Percentiles rank a stretch among this genome's conserved stretches.
phyloP scores from a whole-genome alignment of 2,888 invertebrate genomes.

The Chrysolina haemoptera region DNA sequence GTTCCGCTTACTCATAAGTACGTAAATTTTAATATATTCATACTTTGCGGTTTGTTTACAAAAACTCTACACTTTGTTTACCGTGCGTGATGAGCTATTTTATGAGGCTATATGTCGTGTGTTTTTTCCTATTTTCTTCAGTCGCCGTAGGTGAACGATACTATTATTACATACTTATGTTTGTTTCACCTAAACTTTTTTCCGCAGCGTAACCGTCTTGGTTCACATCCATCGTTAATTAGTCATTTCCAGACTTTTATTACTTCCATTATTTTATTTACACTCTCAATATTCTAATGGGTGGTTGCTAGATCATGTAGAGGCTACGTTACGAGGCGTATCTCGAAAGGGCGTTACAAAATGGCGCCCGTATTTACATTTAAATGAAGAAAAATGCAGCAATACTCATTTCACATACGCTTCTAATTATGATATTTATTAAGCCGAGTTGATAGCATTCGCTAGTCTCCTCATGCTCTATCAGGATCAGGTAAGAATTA shows the following conservation, averaged over 20 bases:
- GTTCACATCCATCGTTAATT: slow-evolving; percentile 3
- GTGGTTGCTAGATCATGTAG: slow-evolving; percentile 57
- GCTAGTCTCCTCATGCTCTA: slow-evolving; percentile 1
- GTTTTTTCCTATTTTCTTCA: no score
- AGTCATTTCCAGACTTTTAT: slow-evolving; percentile 1
- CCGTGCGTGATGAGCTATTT: no score
- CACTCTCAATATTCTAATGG: slow-evolving; percentile 20
- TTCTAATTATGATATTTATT: slow-evolving; percentile 48
- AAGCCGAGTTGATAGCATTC: slow-evolving; percentile 24
- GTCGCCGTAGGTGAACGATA: no score
- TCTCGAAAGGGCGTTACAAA: slow-evolving; percentile 63
- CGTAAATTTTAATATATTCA: no score
- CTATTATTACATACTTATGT: background rate
- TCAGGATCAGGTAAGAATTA: slow-evolving; percentile 29
- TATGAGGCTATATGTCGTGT: no score
- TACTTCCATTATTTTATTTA: slow-evolving; percentile 9
- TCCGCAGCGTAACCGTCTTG: background rate
- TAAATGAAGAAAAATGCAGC: slow-evolving; percentile 62
- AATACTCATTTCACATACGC: slow-evolving; percentile 40
- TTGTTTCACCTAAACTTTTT: background rate
- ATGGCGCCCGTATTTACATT: slow-evolving; percentile 65
- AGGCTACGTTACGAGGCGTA: slow-evolving; percentile 56
- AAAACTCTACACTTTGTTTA: no score
- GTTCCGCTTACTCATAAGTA: no score
- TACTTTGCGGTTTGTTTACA: no score